phyloP scores from a whole-genome alignment of 2,888 invertebrate species.

The Helleia helle region DNA sequence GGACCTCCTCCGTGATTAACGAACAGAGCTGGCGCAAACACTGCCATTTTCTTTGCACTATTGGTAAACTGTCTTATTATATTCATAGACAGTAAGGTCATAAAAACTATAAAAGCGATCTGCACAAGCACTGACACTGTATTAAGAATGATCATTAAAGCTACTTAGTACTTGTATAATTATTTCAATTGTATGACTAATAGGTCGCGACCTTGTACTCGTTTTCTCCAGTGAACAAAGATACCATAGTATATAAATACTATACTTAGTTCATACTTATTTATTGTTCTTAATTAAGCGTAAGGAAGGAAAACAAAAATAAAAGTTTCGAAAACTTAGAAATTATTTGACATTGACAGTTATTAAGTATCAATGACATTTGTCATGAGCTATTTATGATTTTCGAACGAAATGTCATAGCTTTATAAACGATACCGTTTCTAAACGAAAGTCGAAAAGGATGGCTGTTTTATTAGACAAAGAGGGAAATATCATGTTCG shows the following conservation, averaged over 20 bases:
- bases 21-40: constrained; percentile 57
- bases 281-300: background rate
- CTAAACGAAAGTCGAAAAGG: no score
- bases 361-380: no score
- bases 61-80: constrained; percentile 49
- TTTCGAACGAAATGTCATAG: constrained; percentile 6
- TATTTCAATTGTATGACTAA: background rate
- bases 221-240: background rate
- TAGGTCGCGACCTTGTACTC: background rate
- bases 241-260: no score
- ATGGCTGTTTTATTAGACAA: constrained; percentile 10
- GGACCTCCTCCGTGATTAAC: constrained; percentile 67
- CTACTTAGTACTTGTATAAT: constrained; percentile 16
- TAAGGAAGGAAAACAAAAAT: background rate
- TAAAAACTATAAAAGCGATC: constrained; percentile 53
- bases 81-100: constrained; percentile 61
- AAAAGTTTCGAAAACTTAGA: background rate
- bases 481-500: constrained; percentile 13
- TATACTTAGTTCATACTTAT: background rate
- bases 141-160: constrained; percentile 60
- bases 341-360: background rate
- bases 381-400: background rate
- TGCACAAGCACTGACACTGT: constrained; percentile 52
- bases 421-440: no score
- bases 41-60: constrained; percentile 43